Percentiles rank a stretch among this genome's conserved stretches.
phyloP scores from a whole-genome alignment of 2,797 vertebrate genomes.

The Sebastiscus albofasciatus region DNA sequence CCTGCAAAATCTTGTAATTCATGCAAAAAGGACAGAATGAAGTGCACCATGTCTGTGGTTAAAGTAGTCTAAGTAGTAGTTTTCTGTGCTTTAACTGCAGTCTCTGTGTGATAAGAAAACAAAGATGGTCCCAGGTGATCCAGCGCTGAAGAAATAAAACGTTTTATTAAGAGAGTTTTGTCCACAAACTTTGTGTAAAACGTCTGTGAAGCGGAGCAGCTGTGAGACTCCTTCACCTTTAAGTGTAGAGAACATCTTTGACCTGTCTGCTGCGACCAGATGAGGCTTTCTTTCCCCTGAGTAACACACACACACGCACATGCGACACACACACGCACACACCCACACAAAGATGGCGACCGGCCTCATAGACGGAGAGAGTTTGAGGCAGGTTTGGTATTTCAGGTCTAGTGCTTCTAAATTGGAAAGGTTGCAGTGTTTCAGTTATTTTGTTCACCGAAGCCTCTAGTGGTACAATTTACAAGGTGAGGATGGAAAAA shows the following conservation, averaged over 20 bases:
- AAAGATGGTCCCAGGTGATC: constrained; percentile 30
- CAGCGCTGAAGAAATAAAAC: background rate
- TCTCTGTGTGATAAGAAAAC: background rate
- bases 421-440: constrained; percentile 58
- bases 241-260: constrained; percentile 23
- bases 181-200: constrained; percentile 19
- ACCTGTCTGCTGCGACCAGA: constrained; percentile 37
- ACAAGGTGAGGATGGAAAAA: constrained; percentile 32
- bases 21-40: background rate
- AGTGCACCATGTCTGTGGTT: background rate
- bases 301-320: background rate
- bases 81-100: background rate
- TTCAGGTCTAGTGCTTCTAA: constrained; percentile 60
- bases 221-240: constrained; percentile 17
- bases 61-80: background rate
- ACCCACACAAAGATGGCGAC: background rate
- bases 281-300: constrained; percentile 34
- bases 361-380: constrained; percentile 6
- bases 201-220: constrained; percentile 32
- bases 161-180: constrained; percentile 18
- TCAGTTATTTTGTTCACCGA: constrained; percentile 43
- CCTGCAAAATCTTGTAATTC: background rate
- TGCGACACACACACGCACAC: constrained; percentile 15
- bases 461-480: constrained; percentile 40
- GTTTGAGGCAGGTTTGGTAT: constrained; percentile 45